These are phyloP conservation scores for Polyodon spathula DNA, from an alignment of 2,113 vertebrate genomes.

Conservation along the genomic window DNA sequence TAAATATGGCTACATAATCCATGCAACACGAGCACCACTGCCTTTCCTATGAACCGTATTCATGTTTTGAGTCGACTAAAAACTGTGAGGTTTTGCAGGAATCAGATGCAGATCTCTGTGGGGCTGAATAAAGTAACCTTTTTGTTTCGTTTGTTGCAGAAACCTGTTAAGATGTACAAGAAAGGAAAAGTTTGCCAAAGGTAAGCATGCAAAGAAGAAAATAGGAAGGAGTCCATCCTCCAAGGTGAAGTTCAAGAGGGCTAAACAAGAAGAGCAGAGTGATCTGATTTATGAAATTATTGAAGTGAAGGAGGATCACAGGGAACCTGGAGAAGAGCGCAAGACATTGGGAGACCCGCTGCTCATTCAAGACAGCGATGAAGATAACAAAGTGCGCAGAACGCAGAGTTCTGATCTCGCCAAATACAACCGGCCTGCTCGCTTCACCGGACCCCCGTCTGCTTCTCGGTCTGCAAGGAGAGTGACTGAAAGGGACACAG, in stretches of 20 bases:
- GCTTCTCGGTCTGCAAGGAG: background rate
- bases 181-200: background rate
- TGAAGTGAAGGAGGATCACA: no score
- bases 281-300: no score
- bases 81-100: no score
- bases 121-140: no score
- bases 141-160: background rate
- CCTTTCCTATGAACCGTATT: no score
- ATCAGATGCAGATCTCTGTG: no score
- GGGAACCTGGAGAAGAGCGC: background rate
- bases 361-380: background rate
- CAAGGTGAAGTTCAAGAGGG: background rate
- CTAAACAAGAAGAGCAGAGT: background rate
- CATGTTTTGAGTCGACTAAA: no score
- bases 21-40: no score
- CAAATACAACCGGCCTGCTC: no score
- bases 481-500: background rate
- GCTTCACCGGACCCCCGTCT: no score
- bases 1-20: no score
- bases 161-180: background rate
- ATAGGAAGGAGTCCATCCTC: no score
- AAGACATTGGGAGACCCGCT: background rate
- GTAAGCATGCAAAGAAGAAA: background rate
- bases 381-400: background rate
- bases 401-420: slow-evolving; percentile 1